phyloP scores from a whole-genome alignment of 2,888 invertebrate genomes.

The Drosophila kanekoi region DNA sequence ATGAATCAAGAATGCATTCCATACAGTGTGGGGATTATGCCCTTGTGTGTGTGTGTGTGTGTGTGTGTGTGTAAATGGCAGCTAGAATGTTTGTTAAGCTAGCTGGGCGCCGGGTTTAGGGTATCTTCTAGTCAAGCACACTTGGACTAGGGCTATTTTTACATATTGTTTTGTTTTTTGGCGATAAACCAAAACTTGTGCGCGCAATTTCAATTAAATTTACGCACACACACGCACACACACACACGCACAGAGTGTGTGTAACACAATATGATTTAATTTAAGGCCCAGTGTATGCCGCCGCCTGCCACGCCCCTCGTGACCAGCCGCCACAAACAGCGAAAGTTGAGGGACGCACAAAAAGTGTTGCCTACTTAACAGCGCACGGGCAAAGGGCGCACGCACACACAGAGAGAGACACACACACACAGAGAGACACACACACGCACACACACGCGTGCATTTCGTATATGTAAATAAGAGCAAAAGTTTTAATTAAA shows the following conservation, averaged over 20 bases:
- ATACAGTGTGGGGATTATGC: too few species aligned
- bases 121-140: background rate
- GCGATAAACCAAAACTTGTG: conserved; percentile 70
- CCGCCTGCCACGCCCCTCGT: background rate
- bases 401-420: conserved; percentile 9
- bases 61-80: too few species aligned
- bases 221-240: conserved; percentile 23
- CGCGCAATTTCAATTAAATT: conserved; percentile 72
- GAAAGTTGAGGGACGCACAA: conserved; percentile 46
- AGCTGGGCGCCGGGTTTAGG: background rate
- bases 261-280: conserved; percentile 72
- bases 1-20: too few species aligned
- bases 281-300: conserved; percentile 55
- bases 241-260: conserved; percentile 20
- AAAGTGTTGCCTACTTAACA: conserved; percentile 56
- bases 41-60: too few species aligned
- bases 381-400: conserved; percentile 33
- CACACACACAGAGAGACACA: conserved; percentile 1
- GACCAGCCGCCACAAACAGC: conserved; percentile 5
- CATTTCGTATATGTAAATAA: conserved; percentile 64
- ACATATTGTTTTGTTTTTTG: conserved; percentile 13
- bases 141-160: background rate
- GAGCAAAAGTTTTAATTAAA: conserved; percentile 77
- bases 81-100: too few species aligned
- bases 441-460: conserved; percentile 15